Percentiles rank a stretch among this genome's conserved stretches.
These are phyloP conservation scores for Lepas anatifera DNA, from an alignment of 2,888 invertebrate species.

Conservation along the genomic window DNA sequence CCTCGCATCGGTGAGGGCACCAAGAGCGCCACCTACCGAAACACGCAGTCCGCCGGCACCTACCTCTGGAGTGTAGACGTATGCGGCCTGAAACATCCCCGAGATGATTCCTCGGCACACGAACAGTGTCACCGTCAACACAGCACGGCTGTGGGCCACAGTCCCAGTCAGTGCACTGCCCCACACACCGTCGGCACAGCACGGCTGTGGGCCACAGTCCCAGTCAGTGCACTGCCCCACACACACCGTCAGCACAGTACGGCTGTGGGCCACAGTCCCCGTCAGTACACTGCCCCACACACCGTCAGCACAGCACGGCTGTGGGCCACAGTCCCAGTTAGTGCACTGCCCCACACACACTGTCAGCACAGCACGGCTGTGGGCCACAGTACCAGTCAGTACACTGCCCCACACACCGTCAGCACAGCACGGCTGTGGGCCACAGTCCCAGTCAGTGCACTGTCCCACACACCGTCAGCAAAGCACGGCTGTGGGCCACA, in stretches of 20 bases:
- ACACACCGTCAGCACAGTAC: neutral
- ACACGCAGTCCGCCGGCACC: neutral
- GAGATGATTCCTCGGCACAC: constrained; percentile 82
- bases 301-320: constrained; percentile 49
- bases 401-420: constrained; percentile 11
- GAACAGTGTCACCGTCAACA: constrained; percentile 70
- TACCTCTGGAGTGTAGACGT: constrained; percentile 87
- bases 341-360: too few relatives aligned
- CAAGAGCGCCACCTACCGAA: too few relatives aligned
- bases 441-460: neutral
- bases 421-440: neutral
- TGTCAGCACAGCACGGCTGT: constrained; percentile 19
- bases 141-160: constrained; percentile 48
- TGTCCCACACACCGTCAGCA: constrained; percentile 19
- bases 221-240: neutral
- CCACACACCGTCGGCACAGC: neutral
- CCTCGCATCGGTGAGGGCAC: too few relatives aligned
- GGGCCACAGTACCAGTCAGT: too few relatives aligned
- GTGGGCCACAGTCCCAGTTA: too few relatives aligned
- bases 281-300: too few relatives aligned
- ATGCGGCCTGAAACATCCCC: constrained; percentile 88
- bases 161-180: neutral
- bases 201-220: neutral
- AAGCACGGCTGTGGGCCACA: neutral
- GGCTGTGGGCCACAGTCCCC: neutral